These are phyloP conservation scores for Podotricha telesiphe DNA, from an alignment of 2,888 invertebrate species.

Conservation along the genomic window DNA sequence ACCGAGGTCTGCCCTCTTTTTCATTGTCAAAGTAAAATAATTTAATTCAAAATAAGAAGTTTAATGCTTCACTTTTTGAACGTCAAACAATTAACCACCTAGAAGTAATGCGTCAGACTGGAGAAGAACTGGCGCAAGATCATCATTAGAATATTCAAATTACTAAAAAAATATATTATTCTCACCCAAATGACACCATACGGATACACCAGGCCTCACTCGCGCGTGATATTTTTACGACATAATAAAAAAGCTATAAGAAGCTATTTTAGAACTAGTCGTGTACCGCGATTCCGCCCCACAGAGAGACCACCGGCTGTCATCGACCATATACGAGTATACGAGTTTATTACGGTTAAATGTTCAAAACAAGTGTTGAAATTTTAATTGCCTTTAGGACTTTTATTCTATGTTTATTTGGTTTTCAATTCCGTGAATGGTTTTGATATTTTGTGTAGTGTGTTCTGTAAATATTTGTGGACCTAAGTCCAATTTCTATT, in stretches of 20 bases:
- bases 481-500: not conserved
- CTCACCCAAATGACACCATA: slow-evolving; percentile 5
- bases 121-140: too few relatives aligned
- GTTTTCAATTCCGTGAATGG: slow-evolving; percentile 3
- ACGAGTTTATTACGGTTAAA: slow-evolving; percentile 19
- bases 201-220: not conserved
- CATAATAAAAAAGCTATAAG: slow-evolving; percentile 15
- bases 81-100: too few relatives aligned
- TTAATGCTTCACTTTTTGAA: too few relatives aligned
- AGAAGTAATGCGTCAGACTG: too few relatives aligned
- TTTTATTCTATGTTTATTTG: slow-evolving; percentile 4
- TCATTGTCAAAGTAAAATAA: too few relatives aligned
- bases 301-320: slow-evolving; percentile 36
- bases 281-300: slow-evolving; percentile 36
- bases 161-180: not conserved
- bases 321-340: too few relatives aligned
- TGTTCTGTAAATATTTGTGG: slow-evolving; percentile 1
- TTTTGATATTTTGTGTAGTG: slow-evolving; percentile 11
- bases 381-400: slow-evolving; percentile 6
- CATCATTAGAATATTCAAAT: too few relatives aligned
- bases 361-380: slow-evolving; percentile 22
- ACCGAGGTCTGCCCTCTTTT: too few relatives aligned
- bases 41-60: too few relatives aligned
- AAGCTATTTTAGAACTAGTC: slow-evolving; percentile 32
- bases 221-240: slow-evolving; percentile 16